These are phyloP conservation scores for Dolichopus griseipennis DNA, from an alignment of 2,888 invertebrate species.

Conservation along the genomic window DNA sequence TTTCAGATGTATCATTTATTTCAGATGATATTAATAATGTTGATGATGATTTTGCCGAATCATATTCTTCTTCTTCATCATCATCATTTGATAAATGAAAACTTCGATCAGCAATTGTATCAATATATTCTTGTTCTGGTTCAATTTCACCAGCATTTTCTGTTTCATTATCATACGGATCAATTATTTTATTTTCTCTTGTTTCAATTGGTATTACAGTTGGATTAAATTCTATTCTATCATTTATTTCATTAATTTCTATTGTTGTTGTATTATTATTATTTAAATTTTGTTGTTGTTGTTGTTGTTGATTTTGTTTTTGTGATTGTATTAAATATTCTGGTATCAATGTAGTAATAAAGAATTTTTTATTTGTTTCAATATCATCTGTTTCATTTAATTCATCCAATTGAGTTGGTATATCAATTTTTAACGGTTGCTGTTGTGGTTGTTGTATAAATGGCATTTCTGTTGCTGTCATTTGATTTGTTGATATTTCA, in stretches of 20 bases:
- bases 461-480: neutral
- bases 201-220: neutral
- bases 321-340: neutral
- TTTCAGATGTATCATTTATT: neutral
- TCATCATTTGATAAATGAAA: neutral
- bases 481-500: neutral
- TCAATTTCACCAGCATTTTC: slow-evolving; percentile 10
- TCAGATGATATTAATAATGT: neutral
- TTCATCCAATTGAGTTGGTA: neutral
- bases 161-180: neutral
- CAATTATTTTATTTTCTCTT: neutral
- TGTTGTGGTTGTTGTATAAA: neutral
- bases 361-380: neutral
- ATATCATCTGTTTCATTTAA: slow-evolving; percentile 1
- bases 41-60: neutral
- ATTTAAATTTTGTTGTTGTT: slow-evolving; percentile 13
- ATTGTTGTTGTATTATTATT: too few relatives aligned
- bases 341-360: neutral
- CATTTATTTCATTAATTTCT: too few relatives aligned
- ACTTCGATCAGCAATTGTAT: slow-evolving; percentile 5
- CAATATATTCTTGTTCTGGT: neutral
- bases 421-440: neutral
- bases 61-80: neutral
- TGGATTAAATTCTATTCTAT: neutral
- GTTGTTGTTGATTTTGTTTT: slow-evolving; percentile 9